These are phyloP conservation scores for Plusia festucae DNA, from an alignment of 2,888 invertebrate genomes.

Conservation along the genomic window DNA sequence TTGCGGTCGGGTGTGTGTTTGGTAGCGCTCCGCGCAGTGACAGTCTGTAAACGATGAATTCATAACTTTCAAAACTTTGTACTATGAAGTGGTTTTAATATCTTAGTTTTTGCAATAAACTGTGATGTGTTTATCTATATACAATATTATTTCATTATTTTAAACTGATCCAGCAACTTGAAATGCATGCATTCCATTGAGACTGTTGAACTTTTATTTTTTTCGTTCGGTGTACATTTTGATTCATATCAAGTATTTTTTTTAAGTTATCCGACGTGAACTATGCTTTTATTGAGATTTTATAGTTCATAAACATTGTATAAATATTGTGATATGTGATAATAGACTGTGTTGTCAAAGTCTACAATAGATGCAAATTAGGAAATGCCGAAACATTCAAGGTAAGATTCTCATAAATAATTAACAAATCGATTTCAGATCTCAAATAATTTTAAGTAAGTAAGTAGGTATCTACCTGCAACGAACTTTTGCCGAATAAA, in stretches of 20 bases:
- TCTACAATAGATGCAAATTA: slow-evolving; percentile 67
- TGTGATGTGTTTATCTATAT: slow-evolving; percentile 68
- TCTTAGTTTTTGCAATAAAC: slow-evolving; percentile 57
- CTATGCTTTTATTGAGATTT: slow-evolving; percentile 59
- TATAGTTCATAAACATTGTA: slow-evolving; percentile 54
- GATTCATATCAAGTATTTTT: slow-evolving; percentile 79
- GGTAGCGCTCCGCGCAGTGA: slow-evolving; percentile 77
- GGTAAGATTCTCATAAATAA: slow-evolving; percentile 67
- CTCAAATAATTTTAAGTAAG: too few species aligned
- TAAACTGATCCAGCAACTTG: slow-evolving; percentile 72
- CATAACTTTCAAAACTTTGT: slow-evolving; percentile 76
- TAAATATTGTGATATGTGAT: slow-evolving; percentile 65
- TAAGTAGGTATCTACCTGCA: too few species aligned
- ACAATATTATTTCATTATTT: slow-evolving; percentile 50
- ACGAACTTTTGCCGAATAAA: too few species aligned
- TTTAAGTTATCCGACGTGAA: slow-evolving; percentile 67
- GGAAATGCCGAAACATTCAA: slow-evolving; percentile 85
- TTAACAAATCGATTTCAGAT: slow-evolving; percentile 7
- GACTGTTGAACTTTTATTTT: slow-evolving; percentile 86
- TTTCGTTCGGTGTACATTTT: slow-evolving; percentile 81
- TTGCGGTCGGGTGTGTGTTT: slow-evolving; percentile 68
- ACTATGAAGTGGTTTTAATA: slow-evolving; percentile 62
- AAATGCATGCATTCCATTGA: slow-evolving; percentile 87
- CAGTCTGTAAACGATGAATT: slow-evolving; percentile 79
- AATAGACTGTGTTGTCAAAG: slow-evolving; percentile 74